Conservation (phyloP, 1,140 invertebrate genomes). For the Trichoplusia ni region DNA sequence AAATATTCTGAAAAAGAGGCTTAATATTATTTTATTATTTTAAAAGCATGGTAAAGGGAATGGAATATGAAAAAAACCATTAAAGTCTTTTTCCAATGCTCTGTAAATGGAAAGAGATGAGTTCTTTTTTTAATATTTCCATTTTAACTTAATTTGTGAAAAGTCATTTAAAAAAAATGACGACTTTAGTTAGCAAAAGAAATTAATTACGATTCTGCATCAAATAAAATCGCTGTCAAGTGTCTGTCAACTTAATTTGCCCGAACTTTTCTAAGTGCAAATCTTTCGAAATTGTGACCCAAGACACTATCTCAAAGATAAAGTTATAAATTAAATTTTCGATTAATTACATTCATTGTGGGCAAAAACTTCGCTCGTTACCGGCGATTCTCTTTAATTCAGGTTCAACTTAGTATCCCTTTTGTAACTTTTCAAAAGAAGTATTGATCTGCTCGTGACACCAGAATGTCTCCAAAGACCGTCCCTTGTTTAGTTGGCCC, state of each 20-base stretch:
- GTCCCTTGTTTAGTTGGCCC: conserved; percentile 2
- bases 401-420: conserved; percentile 74
- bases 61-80: no score
- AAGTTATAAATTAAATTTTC: conserved; percentile 68
- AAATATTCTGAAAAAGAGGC: no score
- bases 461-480: conserved; percentile 23
- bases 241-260: background rate
- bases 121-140: no score
- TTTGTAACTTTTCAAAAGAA: conserved; percentile 65
- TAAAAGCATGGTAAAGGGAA: no score
- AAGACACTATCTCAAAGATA: conserved; percentile 45
- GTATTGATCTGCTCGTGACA: conserved; percentile 68
- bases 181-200: no score
- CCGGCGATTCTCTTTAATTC: conserved; percentile 73
- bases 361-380: conserved; percentile 76
- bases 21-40: no score
- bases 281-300: background rate
- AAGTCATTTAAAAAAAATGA: no score
- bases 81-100: no score
- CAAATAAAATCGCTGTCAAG: background rate
- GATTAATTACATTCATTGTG: conserved; percentile 79
- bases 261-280: conserved; percentile 1
- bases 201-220: background rate
- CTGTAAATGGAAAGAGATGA: no score
- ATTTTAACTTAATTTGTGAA: no score